Conservation (phyloP, 2,797 vertebrate species). For the Sparidentex hasta region DNA sequence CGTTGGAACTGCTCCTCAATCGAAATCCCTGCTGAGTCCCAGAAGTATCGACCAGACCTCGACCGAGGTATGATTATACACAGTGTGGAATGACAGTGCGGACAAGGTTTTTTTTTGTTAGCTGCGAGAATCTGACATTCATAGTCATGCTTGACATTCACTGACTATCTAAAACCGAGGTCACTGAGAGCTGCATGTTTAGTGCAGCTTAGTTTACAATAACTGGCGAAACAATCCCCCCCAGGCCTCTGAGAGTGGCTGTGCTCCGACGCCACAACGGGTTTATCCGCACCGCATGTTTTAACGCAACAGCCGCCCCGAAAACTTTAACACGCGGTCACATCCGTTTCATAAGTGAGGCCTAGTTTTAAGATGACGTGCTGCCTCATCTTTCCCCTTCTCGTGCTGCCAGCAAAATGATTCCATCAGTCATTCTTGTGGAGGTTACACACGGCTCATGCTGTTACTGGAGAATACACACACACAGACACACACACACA, state of each 20-base stretch:
- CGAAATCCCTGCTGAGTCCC: constrained; percentile 86
- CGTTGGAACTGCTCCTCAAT: constrained; percentile 99
- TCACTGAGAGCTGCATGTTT: constrained; percentile 45
- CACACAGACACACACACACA: no score
- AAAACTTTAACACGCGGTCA: constrained; percentile 17
- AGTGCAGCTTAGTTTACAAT: constrained; percentile 56
- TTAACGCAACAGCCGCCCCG: constrained; percentile 23
- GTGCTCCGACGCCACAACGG: constrained; percentile 49
- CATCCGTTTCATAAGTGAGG: constrained; percentile 26
- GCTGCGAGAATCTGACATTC: constrained; percentile 44
- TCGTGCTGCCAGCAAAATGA: constrained; percentile 35
- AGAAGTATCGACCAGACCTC: constrained; percentile 94
- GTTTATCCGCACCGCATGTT: constrained; percentile 30
- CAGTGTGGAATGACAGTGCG: background rate
- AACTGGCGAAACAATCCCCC: constrained; percentile 48
- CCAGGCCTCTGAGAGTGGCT: constrained; percentile 25
- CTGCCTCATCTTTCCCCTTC: constrained; percentile 27
- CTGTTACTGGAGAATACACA: constrained; percentile 35
- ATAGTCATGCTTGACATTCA: constrained; percentile 47
- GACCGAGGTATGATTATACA: constrained; percentile 91
- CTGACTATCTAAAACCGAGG: constrained; percentile 43
- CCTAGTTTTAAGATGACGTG: constrained; percentile 39
- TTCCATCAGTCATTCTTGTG: constrained; percentile 13
- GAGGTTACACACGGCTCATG: constrained; percentile 19
- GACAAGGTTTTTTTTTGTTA: constrained; percentile 8